Conservation (phyloP, 2,888 invertebrate genomes). For the Salpingus planirostris region DNA sequence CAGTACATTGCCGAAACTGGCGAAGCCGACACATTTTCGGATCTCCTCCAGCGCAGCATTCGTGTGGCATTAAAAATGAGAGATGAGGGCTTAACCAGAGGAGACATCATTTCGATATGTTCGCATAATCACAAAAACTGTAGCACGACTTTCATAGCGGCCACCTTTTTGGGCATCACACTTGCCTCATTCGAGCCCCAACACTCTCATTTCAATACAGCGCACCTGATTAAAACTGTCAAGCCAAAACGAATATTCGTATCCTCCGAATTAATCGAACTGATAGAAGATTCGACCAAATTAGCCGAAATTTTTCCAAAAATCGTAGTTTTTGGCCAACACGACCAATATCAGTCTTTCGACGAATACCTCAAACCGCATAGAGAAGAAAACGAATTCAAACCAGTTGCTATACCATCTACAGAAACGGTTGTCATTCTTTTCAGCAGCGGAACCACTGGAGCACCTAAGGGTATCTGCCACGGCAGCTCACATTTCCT, state of each 20-base stretch:
- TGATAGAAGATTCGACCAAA: conserved; percentile 24
- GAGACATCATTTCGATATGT: conserved; percentile 44
- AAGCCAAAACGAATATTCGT: conserved; percentile 30
- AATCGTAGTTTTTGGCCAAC: conserved; percentile 29
- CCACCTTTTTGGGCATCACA: conserved; percentile 39
- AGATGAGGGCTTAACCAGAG: conserved; percentile 34
- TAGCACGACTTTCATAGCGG: conserved; percentile 43
- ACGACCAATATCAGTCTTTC: too few species aligned
- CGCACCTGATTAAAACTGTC: conserved; percentile 28
- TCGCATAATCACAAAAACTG: conserved; percentile 42
- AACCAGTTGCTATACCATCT: conserved; percentile 16
- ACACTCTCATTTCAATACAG: conserved; percentile 23
- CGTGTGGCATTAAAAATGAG: conserved; percentile 41
- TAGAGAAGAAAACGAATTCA: conserved; percentile 21
- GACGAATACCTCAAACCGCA: not conserved
- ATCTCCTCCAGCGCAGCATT: conserved; percentile 38
- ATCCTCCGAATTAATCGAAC: conserved; percentile 19
- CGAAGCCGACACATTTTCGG: conserved; percentile 40
- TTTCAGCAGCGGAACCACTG: conserved; percentile 35
- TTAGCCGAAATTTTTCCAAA: conserved; percentile 19
- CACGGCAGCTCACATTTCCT: conserved; percentile 21
- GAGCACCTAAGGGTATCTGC: conserved; percentile 35
- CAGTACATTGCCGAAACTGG: conserved; percentile 32
- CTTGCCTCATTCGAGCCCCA: conserved; percentile 29
- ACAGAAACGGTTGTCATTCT: conserved; percentile 25